phyloP scores from a whole-genome alignment of 2,797 vertebrate genomes.

The Anas bahamensis region DNA sequence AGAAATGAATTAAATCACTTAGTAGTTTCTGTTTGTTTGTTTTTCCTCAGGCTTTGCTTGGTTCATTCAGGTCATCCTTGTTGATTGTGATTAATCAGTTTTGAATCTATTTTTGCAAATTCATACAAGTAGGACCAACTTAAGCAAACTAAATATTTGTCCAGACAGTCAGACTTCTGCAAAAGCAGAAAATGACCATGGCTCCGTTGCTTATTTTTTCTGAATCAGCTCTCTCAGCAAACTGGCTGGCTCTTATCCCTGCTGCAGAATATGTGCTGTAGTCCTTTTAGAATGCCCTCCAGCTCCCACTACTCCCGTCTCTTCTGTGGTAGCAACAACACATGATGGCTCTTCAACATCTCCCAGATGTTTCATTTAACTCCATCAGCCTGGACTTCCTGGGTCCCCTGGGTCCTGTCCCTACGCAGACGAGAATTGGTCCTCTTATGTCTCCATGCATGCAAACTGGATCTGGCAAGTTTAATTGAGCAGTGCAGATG shows the following conservation, averaged over 20 bases:
- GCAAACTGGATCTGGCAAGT: rapidly evolving
- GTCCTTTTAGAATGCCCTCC: neutral
- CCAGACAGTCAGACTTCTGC: neutral
- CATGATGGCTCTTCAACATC: neutral
- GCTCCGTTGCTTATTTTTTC: neutral
- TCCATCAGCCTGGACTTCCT: neutral
- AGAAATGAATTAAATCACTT: neutral
- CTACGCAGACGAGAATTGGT: neutral
- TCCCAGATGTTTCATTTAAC: neutral
- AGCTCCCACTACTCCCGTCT: neutral
- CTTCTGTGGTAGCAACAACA: neutral
- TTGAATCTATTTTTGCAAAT: neutral
- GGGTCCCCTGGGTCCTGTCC: neutral
- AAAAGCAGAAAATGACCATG: neutral
- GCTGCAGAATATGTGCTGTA: neutral
- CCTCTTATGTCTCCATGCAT: rapidly evolving
- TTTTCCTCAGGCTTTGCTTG: neutral
- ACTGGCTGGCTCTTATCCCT: neutral
- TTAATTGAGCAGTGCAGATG: neutral
- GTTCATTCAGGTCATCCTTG: neutral
- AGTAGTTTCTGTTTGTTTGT: neutral
- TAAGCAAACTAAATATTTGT: neutral
- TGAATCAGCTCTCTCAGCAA: neutral
- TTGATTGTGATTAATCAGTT: neutral
- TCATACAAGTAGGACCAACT: neutral